Conservation (phyloP, 2,888 invertebrate genomes). For the Apodemia mormo region DNA sequence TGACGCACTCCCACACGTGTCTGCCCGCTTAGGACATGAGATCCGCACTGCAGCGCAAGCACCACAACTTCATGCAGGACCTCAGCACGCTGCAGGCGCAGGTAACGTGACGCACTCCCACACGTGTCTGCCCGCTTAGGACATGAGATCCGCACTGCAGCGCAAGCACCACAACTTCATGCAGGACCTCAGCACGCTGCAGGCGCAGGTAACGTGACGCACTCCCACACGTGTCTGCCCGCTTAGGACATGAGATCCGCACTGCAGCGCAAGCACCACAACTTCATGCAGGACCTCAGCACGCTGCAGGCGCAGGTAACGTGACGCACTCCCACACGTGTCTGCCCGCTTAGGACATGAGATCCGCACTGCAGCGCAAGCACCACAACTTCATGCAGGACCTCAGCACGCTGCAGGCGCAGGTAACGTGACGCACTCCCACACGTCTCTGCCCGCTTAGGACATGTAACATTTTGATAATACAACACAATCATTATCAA, state of each 20-base stretch:
- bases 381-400: constrained; percentile 99
- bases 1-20: too few species aligned
- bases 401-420: constrained; percentile 94
- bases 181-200: constrained; percentile 97
- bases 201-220: constrained; percentile 84
- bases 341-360: too few species aligned
- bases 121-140: too few species aligned
- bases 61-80: constrained; percentile 98
- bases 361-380: constrained; percentile 93
- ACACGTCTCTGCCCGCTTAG: too few species aligned
- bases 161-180: constrained; percentile 98
- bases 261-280: constrained; percentile 97
- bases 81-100: constrained; percentile 95
- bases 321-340: too few species aligned
- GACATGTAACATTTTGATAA: too few species aligned
- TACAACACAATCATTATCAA: too few species aligned
- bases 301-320: constrained; percentile 92
- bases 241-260: constrained; percentile 71
- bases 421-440: constrained; percentile 64
- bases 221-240: too few species aligned
- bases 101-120: constrained; percentile 51
- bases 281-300: constrained; percentile 98
- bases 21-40: too few species aligned
- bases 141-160: constrained; percentile 86
- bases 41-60: constrained; percentile 95